Evolutionary conservation across 2,113 vertebrate genomes (phyloP).

Genomic region (Zeus faber): DNA sequence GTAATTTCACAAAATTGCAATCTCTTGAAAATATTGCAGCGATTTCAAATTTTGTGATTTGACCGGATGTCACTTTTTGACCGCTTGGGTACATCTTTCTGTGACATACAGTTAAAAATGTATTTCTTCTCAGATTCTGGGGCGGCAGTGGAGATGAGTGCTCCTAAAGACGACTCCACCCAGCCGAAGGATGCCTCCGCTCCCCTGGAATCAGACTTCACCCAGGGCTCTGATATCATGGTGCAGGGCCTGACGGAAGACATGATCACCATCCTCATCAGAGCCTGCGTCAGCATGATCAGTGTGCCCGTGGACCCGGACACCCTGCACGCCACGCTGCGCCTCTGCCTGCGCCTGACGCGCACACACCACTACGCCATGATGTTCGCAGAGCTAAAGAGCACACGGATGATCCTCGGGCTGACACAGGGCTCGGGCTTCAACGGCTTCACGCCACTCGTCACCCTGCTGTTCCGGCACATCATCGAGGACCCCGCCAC

Average conservation of each 20-base stretch:
- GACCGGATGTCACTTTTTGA: too few species aligned
- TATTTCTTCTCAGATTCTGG: constrained; percentile 54
- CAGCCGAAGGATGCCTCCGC: constrained; percentile 61
- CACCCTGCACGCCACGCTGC: constrained; percentile 89
- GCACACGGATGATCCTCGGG: constrained; percentile 89
- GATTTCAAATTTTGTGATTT: too few species aligned
- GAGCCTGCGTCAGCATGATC: constrained; percentile 93
- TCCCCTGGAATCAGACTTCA: constrained; percentile 58
- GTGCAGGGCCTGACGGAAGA: constrained; percentile 88
- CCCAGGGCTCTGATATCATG: constrained; percentile 68
- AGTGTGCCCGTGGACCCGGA: constrained; percentile 93
- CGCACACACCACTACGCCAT: constrained; percentile 90
- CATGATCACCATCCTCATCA: constrained; percentile 89
- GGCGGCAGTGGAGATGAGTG: constrained; percentile 68
- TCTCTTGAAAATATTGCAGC: too few species aligned
- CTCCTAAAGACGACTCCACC: constrained; percentile 67
- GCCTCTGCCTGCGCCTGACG: constrained; percentile 89
- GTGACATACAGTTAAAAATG: not conserved
- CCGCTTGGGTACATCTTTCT: not conserved
- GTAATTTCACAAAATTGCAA: too few species aligned
- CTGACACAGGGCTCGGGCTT: constrained; percentile 90
- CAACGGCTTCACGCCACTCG: constrained; percentile 90
- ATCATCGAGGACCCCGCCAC: constrained; percentile 93
- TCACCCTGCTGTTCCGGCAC: constrained; percentile 91
- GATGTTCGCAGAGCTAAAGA: constrained; percentile 94